Evolutionary conservation across 2,888 invertebrate genomes (phyloP).

Genomic region (Drosophila prostipennis): DNA sequence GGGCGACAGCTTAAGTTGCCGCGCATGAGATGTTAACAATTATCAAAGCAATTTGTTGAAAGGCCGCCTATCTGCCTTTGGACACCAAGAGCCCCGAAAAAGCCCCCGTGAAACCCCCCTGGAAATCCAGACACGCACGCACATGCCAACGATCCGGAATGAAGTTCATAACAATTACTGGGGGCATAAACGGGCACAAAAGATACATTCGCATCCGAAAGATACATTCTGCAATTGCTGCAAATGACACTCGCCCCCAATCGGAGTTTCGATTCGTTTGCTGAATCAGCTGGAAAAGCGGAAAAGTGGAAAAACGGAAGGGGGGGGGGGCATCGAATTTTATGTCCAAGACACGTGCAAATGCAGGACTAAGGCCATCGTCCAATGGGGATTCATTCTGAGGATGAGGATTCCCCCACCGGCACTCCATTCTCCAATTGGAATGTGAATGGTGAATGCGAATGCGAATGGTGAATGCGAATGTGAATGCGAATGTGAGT

Average conservation of each 20-base stretch:
- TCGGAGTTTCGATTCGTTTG: constrained; percentile 47
- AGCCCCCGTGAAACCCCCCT: not conserved
- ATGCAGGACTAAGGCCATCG: constrained; percentile 43
- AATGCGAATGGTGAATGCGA: no score
- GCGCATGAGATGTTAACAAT: constrained; percentile 57
- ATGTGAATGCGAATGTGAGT: constrained; percentile 7
- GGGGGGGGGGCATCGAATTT: constrained; percentile 45
- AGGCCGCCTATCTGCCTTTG: constrained; percentile 2
- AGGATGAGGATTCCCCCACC: constrained; percentile 4
- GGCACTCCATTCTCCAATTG: constrained; percentile 3
- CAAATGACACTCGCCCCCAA: constrained; percentile 42
- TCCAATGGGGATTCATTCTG: constrained; percentile 8
- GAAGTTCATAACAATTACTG: constrained; percentile 76
- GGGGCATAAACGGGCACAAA: constrained; percentile 48
- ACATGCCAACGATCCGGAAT: constrained; percentile 45
- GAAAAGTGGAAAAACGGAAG: not conserved
- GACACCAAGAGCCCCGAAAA: not conserved
- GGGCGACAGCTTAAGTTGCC: constrained; percentile 29
- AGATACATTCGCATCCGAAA: constrained; percentile 46
- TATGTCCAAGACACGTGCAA: constrained; percentile 67
- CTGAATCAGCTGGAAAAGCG: constrained; percentile 44
- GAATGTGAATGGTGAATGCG: constrained; percentile 3
- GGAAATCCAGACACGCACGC: constrained; percentile 58
- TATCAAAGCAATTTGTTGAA: constrained; percentile 60
- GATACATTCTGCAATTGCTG: constrained; percentile 57